Conservation (phyloP, 2,797 vertebrate genomes). For the Merluccius polli region DNA sequence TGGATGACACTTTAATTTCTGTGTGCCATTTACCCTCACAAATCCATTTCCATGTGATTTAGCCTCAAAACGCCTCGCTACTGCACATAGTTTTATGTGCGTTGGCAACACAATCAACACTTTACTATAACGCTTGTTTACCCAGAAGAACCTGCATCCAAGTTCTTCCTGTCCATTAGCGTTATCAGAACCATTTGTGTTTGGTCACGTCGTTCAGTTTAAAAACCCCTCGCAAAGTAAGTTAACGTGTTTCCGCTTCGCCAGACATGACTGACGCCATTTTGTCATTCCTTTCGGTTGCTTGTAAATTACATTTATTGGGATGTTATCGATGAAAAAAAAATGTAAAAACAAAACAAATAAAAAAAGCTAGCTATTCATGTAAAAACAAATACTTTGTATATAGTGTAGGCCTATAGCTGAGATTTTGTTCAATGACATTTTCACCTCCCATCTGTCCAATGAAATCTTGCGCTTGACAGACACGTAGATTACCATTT, state of each 20-base stretch:
- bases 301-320: not conserved
- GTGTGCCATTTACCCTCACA: conserved; percentile 6
- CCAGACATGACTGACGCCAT: not conserved
- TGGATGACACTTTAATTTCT: conserved; percentile 26
- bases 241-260: not conserved
- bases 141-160: not conserved
- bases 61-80: conserved; percentile 8
- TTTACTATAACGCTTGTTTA: conserved; percentile 5
- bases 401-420: not conserved
- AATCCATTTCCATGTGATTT: conserved; percentile 25
- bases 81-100: not conserved
- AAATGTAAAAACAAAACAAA: not conserved
- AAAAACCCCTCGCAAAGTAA: conserved; percentile 4
- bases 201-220: conserved; percentile 15
- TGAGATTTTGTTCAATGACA: not conserved
- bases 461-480: no score
- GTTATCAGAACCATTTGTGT: conserved; percentile 21
- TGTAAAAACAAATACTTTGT: not conserved
- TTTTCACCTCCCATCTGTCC: not conserved
- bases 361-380: not conserved
- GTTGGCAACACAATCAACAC: conserved; percentile 18
- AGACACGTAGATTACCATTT: not conserved
- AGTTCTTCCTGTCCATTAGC: not conserved
- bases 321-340: not conserved
- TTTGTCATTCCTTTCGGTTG: not conserved